Evolutionary conservation across 2,888 invertebrate genomes (phyloP).

Genomic region (Agrotis exclamationis): DNA sequence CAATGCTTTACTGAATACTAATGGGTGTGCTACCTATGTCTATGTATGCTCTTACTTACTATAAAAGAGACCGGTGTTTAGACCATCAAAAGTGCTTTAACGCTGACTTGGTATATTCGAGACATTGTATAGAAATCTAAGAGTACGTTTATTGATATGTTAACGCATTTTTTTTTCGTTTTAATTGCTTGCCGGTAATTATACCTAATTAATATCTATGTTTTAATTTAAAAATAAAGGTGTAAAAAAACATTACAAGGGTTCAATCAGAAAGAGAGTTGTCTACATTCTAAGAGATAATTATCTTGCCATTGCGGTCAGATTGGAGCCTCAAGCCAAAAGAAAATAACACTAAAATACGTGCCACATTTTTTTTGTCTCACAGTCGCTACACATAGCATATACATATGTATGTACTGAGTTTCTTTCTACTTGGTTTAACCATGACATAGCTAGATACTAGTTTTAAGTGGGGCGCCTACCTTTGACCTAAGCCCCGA

Average conservation of each 20-base stretch:
- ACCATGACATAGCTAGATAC: constrained; percentile 42
- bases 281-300: constrained; percentile 63
- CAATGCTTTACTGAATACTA: constrained; percentile 51
- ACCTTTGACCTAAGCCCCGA: constrained; percentile 54
- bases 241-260: constrained; percentile 9
- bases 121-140: neutral
- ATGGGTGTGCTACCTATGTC: constrained; percentile 29
- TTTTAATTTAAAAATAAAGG: constrained; percentile 8
- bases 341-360: constrained; percentile 55
- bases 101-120: neutral
- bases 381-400: constrained; percentile 22
- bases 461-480: constrained; percentile 50
- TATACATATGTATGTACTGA: neutral
- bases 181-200: neutral
- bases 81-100: constrained; percentile 2
- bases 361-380: constrained; percentile 55
- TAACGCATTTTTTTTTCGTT: neutral
- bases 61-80: constrained; percentile 15
- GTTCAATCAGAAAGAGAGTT: constrained; percentile 43
- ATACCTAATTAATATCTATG: too few relatives aligned
- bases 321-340: constrained; percentile 65
- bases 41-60: constrained; percentile 24
- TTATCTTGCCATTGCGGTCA: constrained; percentile 66
- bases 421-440: constrained; percentile 25
- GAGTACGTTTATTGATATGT: neutral